phyloP scores from a whole-genome alignment of 2,797 vertebrate species.

The Cryptoblepharus egeriae region DNA sequence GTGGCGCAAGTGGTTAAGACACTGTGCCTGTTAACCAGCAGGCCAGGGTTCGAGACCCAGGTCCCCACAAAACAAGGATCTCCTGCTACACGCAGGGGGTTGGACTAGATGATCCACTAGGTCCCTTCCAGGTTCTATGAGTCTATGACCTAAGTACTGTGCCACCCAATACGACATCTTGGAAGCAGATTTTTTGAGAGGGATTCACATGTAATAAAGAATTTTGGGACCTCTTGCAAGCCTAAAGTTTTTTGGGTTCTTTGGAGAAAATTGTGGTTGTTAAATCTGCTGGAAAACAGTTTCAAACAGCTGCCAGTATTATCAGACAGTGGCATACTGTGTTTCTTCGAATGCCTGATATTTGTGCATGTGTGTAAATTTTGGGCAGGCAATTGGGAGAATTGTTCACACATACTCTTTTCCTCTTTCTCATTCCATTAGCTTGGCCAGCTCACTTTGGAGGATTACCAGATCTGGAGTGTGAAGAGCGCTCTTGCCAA shows the following conservation, averaged over 20 bases:
- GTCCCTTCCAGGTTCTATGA: too few relatives aligned
- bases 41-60: too few relatives aligned
- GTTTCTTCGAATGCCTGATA: not conserved
- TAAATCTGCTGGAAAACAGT: not conserved
- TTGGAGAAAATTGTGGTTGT: not conserved
- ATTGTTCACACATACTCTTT: not conserved
- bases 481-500: conserved; percentile 97
- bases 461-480: conserved; percentile 99
- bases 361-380: not conserved
- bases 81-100: too few relatives aligned
- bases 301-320: not conserved
- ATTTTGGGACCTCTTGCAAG: not conserved
- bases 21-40: too few relatives aligned
- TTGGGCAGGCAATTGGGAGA: not conserved
- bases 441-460: conserved; percentile 93
- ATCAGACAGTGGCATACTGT: too few relatives aligned
- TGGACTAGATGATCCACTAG: too few relatives aligned
- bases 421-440: conserved; percentile 60
- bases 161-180: too few relatives aligned
- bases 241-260: not conserved
- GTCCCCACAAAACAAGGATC: too few relatives aligned
- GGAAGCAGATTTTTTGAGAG: not conserved
- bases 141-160: too few relatives aligned
- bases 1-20: too few relatives aligned
- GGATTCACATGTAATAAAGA: not conserved